Conservation (phyloP, 2,888 invertebrate genomes). For the Apodemia zela region DNA sequence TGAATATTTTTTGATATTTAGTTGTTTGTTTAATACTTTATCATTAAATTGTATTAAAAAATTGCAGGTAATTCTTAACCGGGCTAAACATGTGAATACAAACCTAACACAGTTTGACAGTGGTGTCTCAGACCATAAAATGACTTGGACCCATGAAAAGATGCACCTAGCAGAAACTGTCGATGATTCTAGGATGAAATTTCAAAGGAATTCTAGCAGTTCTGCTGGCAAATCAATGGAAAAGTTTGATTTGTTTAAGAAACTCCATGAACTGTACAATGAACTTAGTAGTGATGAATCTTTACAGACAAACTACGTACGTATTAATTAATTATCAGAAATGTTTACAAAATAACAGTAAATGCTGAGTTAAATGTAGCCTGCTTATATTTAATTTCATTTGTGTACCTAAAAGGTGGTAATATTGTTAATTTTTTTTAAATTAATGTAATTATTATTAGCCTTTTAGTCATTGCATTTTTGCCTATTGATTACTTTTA, state of each 20-base stretch:
- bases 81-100: slow-evolving; percentile 75
- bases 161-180: slow-evolving; percentile 73
- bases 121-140: slow-evolving; percentile 75
- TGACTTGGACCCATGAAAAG: slow-evolving; percentile 78
- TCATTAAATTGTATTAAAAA: slow-evolving; percentile 29
- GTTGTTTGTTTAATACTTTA: slow-evolving; percentile 24
- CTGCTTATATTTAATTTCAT: no score
- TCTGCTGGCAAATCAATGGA: slow-evolving; percentile 58
- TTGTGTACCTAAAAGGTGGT: no score
- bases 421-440: no score
- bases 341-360: background rate
- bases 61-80: slow-evolving; percentile 72
- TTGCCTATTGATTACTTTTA: no score
- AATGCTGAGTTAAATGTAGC: no score
- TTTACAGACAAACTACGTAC: slow-evolving; percentile 68
- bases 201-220: slow-evolving; percentile 63
- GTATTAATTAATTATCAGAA: slow-evolving; percentile 35
- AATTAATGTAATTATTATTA: no score
- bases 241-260: slow-evolving; percentile 75
- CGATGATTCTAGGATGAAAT: slow-evolving; percentile 72
- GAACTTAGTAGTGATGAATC: slow-evolving; percentile 71
- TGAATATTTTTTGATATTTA: slow-evolving; percentile 34
- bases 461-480: no score
- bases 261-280: slow-evolving; percentile 72
- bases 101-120: slow-evolving; percentile 68